phyloP scores from a whole-genome alignment of 2,113 vertebrate genomes.

The Notarius lentiginosus region DNA sequence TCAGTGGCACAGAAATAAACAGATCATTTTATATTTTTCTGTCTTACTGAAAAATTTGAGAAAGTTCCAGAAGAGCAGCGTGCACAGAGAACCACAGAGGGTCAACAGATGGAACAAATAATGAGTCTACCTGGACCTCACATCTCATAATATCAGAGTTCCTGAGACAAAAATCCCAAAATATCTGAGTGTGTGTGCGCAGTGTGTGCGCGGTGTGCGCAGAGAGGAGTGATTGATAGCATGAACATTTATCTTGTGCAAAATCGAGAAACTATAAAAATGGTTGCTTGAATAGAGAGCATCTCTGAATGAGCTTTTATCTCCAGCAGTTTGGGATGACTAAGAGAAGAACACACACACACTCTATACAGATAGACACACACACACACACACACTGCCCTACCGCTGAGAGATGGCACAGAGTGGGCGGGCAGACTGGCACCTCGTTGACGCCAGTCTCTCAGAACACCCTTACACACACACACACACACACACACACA shows the following conservation, averaged over 20 bases:
- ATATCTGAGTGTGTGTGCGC: not conserved
- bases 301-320: constrained; percentile 42
- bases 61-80: not conserved
- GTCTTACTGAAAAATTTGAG: not conserved
- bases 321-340: constrained; percentile 49
- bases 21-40: not conserved
- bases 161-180: not conserved
- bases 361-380: not conserved
- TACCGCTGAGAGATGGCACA: constrained; percentile 34
- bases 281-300: constrained; percentile 18
- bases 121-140: not conserved
- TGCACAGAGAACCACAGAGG: not conserved
- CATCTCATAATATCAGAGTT: not conserved
- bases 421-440: constrained; percentile 54
- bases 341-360: constrained; percentile 25
- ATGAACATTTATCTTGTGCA: constrained; percentile 15
- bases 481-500: constrained; percentile 15
- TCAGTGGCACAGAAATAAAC: not conserved
- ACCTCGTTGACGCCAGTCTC: constrained; percentile 52
- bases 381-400: constrained; percentile 11
- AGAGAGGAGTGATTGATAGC: not conserved
- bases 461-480: constrained; percentile 28
- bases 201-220: not conserved
- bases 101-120: not conserved
- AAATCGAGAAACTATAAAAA: constrained; percentile 4